Base-by-base conservation (phyloP, 2,113 vertebrate species). In the Dicentrarchus labrax region DNA sequence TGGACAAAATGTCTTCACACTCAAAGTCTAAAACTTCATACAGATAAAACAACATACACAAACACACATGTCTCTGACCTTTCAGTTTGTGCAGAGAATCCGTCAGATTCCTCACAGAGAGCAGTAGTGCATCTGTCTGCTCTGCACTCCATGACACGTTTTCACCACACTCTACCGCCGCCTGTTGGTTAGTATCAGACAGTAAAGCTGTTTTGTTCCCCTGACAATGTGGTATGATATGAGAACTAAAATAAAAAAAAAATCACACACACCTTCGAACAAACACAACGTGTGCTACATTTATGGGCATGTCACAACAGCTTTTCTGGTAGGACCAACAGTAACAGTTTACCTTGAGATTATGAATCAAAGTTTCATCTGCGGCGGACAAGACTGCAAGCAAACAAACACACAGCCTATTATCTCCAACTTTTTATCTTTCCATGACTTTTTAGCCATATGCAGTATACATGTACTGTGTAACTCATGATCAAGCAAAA, bases 21-120 rank as follows among this genome's bases (percentile, higher is more conserved):
- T 30, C 30, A 30, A 30, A 30, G 30, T 30, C 30, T 30, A 30
- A 30, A 30, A 30, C 30, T 30, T 41, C 41, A 41, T 41, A 19
- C n/a, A 16, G 22, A n/a, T 4, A 1, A 24, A 19, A 30, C 51
- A 45, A 54, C 10, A 41, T 21, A 41, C 66, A 50, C 41, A n/a
- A n/a, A 9, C 0, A 1, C 38, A 4, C 21, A 13, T 9, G 45
- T 17, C 41, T 67, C 15, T 19, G 72, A 93, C 95, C 87, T 79
- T 5, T 60, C 82, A 85, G 86, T 73, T 94, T 85, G 4, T 86
- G 50, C 64, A 95, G 54, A 12, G 19, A 1, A 1, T 85, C 71
- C 0, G 48, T 81, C 62, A 94, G 62, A 6, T 41, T 79, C 41
- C 21, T 84, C 57, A 88, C 12, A 39, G 71, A 36, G 21, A 45